Evolutionary conservation across 1,140 invertebrate species (phyloP).

Genomic region (Drosophila tropicalis): DNA sequence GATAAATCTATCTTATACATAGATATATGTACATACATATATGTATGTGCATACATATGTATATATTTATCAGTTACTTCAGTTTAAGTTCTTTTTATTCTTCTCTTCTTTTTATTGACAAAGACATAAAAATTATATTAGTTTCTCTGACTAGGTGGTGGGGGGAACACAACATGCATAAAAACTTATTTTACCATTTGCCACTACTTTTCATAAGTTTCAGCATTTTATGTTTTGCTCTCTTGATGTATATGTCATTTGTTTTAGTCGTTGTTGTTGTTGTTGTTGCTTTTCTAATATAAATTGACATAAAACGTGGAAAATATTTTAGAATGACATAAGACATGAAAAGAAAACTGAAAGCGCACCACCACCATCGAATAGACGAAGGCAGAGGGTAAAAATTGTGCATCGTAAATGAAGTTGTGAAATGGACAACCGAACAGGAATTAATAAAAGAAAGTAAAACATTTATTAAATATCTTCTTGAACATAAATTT

Average conservation of each 20-base stretch:
- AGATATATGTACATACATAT: too few relatives aligned
- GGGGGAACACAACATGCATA: constrained; percentile 31
- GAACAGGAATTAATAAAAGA: too few relatives aligned
- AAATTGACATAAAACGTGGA: constrained; percentile 51
- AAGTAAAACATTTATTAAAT: neutral
- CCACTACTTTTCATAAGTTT: constrained; percentile 39
- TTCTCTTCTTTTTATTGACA: constrained; percentile 52
- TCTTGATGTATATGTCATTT: constrained; percentile 31
- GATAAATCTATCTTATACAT: neutral
- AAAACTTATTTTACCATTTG: constrained; percentile 19
- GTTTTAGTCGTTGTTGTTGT: neutral
- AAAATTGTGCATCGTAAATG: constrained; percentile 30
- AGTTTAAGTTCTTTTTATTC: neutral
- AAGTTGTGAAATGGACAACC: constrained; percentile 1
- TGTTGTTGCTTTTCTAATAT: constrained; percentile 31
- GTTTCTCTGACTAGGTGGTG: constrained; percentile 29
- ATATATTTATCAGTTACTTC: constrained; percentile 5
- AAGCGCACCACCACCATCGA: neutral
- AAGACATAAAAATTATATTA: constrained; percentile 69
- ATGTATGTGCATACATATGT: neutral
- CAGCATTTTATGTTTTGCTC: constrained; percentile 19
- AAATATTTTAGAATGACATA: constrained; percentile 43
- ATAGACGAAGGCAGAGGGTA: neutral
- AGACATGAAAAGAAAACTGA: neutral
- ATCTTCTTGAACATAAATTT: neutral